phyloP scores from a whole-genome alignment of 2,888 invertebrate species.

The Ectobius pallidus region DNA sequence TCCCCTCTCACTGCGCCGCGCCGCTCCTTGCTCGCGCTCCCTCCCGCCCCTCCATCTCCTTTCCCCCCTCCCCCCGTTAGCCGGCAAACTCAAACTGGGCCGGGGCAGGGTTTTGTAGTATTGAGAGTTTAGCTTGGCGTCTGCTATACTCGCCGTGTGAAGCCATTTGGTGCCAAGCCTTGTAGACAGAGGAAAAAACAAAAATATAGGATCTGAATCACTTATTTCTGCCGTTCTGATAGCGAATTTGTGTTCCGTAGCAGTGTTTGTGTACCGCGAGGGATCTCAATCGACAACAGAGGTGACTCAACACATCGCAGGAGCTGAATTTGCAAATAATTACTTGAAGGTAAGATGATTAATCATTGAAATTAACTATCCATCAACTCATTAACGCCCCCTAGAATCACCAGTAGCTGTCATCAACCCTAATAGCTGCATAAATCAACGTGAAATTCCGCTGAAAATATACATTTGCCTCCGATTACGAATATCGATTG shows the following conservation, averaged over 20 bases:
- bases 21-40: constrained; percentile 44
- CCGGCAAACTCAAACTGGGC: constrained; percentile 41
- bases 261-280: neutral
- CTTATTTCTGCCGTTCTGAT: no score
- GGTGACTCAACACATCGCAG: neutral
- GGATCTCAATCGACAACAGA: neutral
- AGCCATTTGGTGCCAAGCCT: constrained; percentile 26
- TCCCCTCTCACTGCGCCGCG: constrained; percentile 18
- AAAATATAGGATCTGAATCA: no score
- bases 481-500: no score
- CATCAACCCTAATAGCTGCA: no score
- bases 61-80: constrained; percentile 39
- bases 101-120: constrained; percentile 6
- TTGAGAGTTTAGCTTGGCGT: constrained; percentile 15
- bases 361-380: no score
- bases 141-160: constrained; percentile 3
- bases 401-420: no score
- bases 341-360: neutral
- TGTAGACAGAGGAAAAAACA: no score
- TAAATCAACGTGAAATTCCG: no score
- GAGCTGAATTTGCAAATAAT: neutral
- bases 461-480: no score
- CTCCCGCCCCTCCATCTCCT: constrained; percentile 46
- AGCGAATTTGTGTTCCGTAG: constrained; percentile 1
- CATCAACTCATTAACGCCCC: no score